Base-by-base conservation (phyloP, 2,797 vertebrate genomes). In the Halcyon badia region DNA sequence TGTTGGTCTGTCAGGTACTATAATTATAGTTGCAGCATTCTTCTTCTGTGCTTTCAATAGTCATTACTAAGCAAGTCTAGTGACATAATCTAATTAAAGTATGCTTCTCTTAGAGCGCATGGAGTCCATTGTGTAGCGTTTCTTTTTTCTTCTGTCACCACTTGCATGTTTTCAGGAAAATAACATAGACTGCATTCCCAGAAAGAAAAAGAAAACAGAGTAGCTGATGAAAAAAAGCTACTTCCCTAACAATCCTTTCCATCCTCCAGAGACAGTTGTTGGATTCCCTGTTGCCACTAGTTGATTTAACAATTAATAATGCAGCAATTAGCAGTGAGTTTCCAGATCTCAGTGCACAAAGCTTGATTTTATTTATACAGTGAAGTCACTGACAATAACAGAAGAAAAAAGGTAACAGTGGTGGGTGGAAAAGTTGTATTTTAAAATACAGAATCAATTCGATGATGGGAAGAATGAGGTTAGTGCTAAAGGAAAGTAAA, bases 61-160 rank as follows among this genome's bases (percentile, higher is more conserved):
- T 65, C 83, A 86, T 96, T 97, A 94, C 83, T 83, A 64, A 95
- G 94, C 80, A 76, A 95, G 92, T 79, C 92, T 87, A 86, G 86
- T 72, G 78, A 91, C 83, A 93, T 95, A 90, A 94, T 96, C 77
- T 94, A 96, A 97, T 97, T 97, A 97, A 95, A 93, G 92, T 83
- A 4, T 24, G 56, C 65, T 70, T 92, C 89, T 69, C 42, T 72
- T 54, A 30, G 33, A 85, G 85, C 15, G 3, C 41, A 31, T 85
- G 6, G 17, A 76, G 75, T 71, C 66, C 65, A 2, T 68, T 58
- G 77, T 2, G 1, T 9, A 54, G 33, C 17, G 21, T 12, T 64
- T 21, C 84, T 75, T 69, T 83, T 39, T 35, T 71, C 35, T 88
- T 62, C 69, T 69, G 18, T 44, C 22, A 17, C 70, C 6, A 2